These are phyloP conservation scores for Antechinus flavipes DNA, from an alignment of 2,113 vertebrate genomes.

Conservation along the genomic window DNA sequence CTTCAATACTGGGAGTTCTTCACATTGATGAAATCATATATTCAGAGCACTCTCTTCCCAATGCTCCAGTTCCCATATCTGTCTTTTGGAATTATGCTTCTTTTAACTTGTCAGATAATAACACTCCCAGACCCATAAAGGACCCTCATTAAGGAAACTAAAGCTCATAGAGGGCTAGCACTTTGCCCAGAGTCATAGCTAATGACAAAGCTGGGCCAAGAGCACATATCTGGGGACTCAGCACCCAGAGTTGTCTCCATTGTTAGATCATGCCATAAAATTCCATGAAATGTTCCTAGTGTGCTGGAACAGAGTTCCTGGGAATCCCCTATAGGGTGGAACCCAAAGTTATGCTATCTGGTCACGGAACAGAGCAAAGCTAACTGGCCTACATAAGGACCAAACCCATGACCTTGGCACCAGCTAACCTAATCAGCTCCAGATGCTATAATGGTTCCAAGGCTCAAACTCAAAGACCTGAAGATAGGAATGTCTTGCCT, in stretches of 20 bases:
- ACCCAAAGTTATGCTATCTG: not conserved
- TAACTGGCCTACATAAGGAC: not conserved
- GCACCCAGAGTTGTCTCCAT: not conserved
- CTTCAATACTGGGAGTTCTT: not conserved
- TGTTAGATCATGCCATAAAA: not conserved
- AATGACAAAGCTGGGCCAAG: not conserved
- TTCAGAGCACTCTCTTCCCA: not conserved
- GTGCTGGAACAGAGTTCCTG: not conserved
- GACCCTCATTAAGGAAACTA: not conserved
- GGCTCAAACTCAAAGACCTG: not conserved
- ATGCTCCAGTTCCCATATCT: not conserved
- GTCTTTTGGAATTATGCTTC: not conserved
- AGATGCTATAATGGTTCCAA: not conserved
- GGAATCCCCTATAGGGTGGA: not conserved
- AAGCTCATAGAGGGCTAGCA: not conserved
- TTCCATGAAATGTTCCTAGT: not conserved
- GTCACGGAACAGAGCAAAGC: not conserved
- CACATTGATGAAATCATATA: not conserved
- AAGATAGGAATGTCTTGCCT: not conserved
- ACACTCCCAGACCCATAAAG: not conserved
- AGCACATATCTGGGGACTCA: not conserved
- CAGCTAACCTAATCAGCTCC: not conserved
- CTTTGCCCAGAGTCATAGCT: not conserved
- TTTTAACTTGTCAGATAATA: not conserved
- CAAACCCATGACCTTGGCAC: not conserved